Base-by-base conservation (phyloP, 1,140 invertebrate species). In the Dryas iulia region DNA sequence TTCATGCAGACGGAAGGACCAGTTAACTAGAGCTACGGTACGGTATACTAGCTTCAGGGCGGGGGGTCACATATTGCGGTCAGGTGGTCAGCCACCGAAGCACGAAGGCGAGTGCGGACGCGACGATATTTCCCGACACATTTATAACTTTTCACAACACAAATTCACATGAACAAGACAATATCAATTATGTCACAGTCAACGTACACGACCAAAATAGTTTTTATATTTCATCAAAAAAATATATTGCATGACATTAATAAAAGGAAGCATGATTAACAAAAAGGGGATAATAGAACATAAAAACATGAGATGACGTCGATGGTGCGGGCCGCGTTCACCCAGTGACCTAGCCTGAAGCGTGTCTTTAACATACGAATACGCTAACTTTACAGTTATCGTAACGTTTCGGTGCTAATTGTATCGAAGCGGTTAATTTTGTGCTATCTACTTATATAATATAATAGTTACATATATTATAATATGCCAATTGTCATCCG, bases 91-190 rank as follows among this genome's bases (percentile, higher is more conserved):
- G 74, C 84, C 83, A 84, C 84, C 81, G 78, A 87, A 87, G 85
- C 85, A 79, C 86, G 72, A 84, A 84, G 82, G 79, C 81, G 86
- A 86, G 86, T 90, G 86, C 88, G 85, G 86, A 81, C 86, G 86
- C 86, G 81, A 78, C 83, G 86, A 69, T 79, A 73, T 66, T 69
- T 83, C 82, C 84, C 81, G 71, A 76, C 78, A 81, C 69, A 79
- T 73, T 72, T 64, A 74, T 72, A 79, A 74, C 73, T 78, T 77
- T 87, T 84, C 87, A 90, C 89, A 87, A 90, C 89, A 91, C 89
- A 90, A 91, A 89, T 90, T 89, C 89, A 91, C 87, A 90, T 89
- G 79, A 89, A 89, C 87, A 90, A 91, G 87, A 90, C 87, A 90
- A 86, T 87, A 86, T 84, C 73, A 82, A 90, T 82, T 82, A 83